Conservation (phyloP, 2,888 invertebrate species). For the Orthosia gracilis region DNA sequence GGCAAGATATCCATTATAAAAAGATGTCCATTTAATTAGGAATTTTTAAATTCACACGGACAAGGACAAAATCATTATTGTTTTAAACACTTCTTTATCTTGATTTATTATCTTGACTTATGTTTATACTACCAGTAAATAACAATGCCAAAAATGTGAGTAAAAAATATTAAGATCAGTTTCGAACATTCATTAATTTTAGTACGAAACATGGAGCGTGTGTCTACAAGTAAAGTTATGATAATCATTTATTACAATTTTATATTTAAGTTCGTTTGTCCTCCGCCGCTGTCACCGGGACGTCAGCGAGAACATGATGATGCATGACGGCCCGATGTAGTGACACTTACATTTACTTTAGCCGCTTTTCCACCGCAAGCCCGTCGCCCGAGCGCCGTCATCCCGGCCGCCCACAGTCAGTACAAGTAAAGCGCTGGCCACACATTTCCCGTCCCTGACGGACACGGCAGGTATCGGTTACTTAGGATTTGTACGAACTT, state of each 20-base stretch:
- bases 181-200: slow-evolving; percentile 7
- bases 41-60: slow-evolving; percentile 41
- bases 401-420: no score
- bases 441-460: no score
- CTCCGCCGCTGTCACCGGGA: no score
- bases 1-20: not conserved
- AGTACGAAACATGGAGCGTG: not conserved
- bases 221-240: not conserved
- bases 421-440: no score
- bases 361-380: no score
- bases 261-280: not conserved
- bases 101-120: slow-evolving; percentile 24
- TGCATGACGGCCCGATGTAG: no score
- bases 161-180: slow-evolving; percentile 27
- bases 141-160: slow-evolving; percentile 13
- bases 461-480: no score
- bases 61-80: slow-evolving; percentile 33
- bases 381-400: no score
- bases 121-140: slow-evolving; percentile 2
- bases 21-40: slow-evolving; percentile 31
- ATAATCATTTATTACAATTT: not conserved
- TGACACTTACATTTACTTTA: no score
- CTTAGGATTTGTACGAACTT: no score
- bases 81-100: slow-evolving; percentile 28
- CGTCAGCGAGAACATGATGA: no score